Base-by-base conservation (phyloP, 2,888 invertebrate genomes). In the Brachyopa scutellaris region DNA sequence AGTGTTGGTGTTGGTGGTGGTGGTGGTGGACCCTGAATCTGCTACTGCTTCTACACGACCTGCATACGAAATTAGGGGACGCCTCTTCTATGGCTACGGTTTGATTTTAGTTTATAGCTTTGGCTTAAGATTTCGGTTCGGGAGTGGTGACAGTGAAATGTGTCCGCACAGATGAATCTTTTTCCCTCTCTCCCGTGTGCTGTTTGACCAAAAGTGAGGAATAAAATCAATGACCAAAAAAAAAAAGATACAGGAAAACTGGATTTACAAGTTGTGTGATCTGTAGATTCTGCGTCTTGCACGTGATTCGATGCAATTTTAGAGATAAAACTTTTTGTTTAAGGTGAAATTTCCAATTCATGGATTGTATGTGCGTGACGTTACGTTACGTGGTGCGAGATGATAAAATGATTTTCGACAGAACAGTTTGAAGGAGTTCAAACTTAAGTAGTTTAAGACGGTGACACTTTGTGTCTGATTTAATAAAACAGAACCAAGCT, bases 261-360 rank as follows among this genome's bases (percentile, higher is more conserved):
- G 80, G 76, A 82, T 82, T 76, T 76, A 76, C 76, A 82, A 82
- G 80, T 76, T 76, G 38, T 74, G 76, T 82, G 80, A 82, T 82
- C 80, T 70, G 76, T 70, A 70, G 70, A 82, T 82, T 70, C 76
- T 76, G 74, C 64, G 59, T 76, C 69, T 66, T 82, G 80, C 80
- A 76, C 76, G 80, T 76, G 76, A 82, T 76, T 74, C 70, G 70
- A 82, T 82, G 69, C 76, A 82, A 70, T 82, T 70, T 70, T 26
- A 36, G 64, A 76, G 69, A 82, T 80, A 74, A 74, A 74, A 74
- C 67, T 64, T 19, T 23, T 26, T 61, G n/a, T 57, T 70, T 57
- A 45, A 15, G 47, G 78, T 78, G 79, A 79, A 73, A 79, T 74
- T 67, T 49, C 42, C 64, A 78, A 78, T 64, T 72, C 74, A 64